These are phyloP conservation scores for Calliopsis andreniformis DNA, from an alignment of 1,140 invertebrate species.

Conservation along the genomic window DNA sequence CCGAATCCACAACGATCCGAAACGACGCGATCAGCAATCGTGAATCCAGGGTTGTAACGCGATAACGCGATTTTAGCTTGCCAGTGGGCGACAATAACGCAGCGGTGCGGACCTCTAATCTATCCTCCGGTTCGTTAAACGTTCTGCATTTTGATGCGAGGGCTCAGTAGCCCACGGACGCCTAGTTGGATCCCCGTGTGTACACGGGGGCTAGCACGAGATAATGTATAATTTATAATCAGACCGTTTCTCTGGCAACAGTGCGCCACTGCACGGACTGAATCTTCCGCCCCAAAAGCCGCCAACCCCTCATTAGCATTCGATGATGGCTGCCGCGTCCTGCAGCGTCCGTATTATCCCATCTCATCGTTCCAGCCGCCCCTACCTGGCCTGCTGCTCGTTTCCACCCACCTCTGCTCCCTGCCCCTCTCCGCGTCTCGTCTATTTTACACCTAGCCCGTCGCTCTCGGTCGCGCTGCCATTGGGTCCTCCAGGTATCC, in stretches of 20 bases:
- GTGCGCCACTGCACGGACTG: constrained; percentile 56
- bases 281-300: constrained; percentile 73
- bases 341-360: constrained; percentile 79
- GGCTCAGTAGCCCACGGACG: constrained; percentile 49
- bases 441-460: constrained; percentile 37
- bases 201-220: constrained; percentile 73
- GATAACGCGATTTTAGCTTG: constrained; percentile 9
- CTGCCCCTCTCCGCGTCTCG: constrained; percentile 16
- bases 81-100: neutral
- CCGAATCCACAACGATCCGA: neutral
- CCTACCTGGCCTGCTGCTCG: constrained; percentile 56
- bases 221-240: constrained; percentile 83
- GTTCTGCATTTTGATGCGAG: constrained; percentile 58
- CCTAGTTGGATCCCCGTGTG: constrained; percentile 71
- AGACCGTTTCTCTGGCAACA: constrained; percentile 74
- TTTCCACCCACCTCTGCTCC: constrained; percentile 43
- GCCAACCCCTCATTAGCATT: constrained; percentile 82
- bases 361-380: constrained; percentile 64
- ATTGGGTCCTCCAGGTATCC: constrained; percentile 33
- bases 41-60: neutral
- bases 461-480: constrained; percentile 13
- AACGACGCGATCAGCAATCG: neutral
- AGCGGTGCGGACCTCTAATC: constrained; percentile 46
- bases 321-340: constrained; percentile 81
- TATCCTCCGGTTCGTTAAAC: constrained; percentile 44